These are phyloP conservation scores for Synanceia verrucosa DNA, from an alignment of 2,797 vertebrate genomes.

Conservation along the genomic window DNA sequence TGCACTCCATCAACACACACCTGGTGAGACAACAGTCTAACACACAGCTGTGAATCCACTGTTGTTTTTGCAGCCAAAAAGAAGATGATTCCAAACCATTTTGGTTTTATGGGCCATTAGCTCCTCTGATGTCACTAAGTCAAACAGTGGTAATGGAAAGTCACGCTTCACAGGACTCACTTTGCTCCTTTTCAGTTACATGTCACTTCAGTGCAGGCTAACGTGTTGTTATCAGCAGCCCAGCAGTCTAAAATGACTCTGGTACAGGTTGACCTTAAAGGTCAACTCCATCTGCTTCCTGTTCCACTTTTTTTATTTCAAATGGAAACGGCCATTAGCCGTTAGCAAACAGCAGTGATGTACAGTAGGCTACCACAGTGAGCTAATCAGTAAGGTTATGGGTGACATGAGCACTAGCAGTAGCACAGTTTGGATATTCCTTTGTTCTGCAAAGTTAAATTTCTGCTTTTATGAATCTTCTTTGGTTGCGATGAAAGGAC, in stretches of 20 bases:
- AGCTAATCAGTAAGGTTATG: neutral
- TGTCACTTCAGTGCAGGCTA: neutral
- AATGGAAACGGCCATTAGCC: neutral
- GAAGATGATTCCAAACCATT: neutral
- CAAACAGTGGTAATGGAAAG: neutral
- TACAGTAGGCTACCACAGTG: neutral
- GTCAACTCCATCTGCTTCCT: neutral
- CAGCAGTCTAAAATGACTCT: neutral
- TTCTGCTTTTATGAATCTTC: neutral
- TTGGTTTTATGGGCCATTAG: neutral
- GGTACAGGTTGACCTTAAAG: neutral
- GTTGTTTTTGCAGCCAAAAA: neutral
- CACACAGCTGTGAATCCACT: constrained; percentile 26
- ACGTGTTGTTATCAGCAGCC: neutral
- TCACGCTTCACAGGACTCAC: neutral
- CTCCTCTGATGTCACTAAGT: neutral
- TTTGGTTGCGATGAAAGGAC: neutral
- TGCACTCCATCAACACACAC: constrained; percentile 97
- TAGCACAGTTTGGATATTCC: neutral
- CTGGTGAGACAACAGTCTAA: constrained; percentile 86
- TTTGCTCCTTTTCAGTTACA: neutral
- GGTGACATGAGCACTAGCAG: neutral
- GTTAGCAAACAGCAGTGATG: neutral
- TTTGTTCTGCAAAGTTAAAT: neutral
- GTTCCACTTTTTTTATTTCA: too few species aligned